Conservation (phyloP, 2,797 vertebrate genomes). For the Labroides dimidiatus region DNA sequence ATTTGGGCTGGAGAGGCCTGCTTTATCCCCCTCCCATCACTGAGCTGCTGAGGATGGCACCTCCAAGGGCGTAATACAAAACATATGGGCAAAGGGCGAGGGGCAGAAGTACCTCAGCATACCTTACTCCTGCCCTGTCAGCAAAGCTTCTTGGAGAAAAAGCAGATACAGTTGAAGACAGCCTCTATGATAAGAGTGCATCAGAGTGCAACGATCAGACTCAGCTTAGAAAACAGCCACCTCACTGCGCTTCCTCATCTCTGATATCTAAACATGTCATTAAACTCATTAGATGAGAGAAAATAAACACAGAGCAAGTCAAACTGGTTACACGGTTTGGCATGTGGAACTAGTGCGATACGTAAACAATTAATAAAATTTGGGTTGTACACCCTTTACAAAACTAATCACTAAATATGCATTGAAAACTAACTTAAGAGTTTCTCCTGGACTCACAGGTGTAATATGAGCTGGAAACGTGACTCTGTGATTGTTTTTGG, state of each 20-base stretch:
- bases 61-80: conserved; percentile 85
- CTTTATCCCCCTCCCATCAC: conserved; percentile 79
- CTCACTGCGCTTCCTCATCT: conserved; percentile 8
- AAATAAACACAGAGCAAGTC: too few relatives aligned
- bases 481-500: too few relatives aligned
- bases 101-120: conserved; percentile 76
- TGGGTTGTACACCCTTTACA: background rate
- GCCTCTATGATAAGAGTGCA: conserved; percentile 51
- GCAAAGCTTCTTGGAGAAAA: conserved; percentile 73
- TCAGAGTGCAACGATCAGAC: conserved; percentile 16
- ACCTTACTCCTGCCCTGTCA: conserved; percentile 76
- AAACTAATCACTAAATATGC: too few relatives aligned
- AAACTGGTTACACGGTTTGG: too few relatives aligned
- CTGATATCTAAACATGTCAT: conserved; percentile 4
- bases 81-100: conserved; percentile 82
- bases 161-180: conserved; percentile 64
- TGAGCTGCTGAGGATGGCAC: conserved; percentile 79
- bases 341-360: too few relatives aligned
- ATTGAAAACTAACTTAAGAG: too few relatives aligned
- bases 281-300: too few relatives aligned
- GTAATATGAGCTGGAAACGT: too few relatives aligned
- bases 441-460: too few relatives aligned
- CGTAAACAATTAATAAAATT: background rate
- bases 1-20: conserved; percentile 81
- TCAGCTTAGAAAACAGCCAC: conserved; percentile 16